A percentile compares a stretch with the other conserved stretches of the same genome.
Evolutionary conservation across 2,888 invertebrate species (phyloP).

Genomic region (Plusia festucae): DNA sequence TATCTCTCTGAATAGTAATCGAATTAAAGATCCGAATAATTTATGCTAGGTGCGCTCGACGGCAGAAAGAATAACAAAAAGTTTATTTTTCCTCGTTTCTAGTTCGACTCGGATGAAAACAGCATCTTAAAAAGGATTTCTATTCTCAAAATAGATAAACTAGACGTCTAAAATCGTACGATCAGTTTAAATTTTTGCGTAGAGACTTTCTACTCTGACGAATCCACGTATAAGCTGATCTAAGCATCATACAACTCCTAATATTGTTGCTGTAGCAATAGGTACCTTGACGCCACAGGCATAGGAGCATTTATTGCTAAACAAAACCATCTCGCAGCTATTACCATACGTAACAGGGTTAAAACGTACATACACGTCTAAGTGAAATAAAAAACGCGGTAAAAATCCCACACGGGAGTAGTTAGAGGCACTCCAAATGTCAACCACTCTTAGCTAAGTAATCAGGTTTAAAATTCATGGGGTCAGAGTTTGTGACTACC

Average conservation of each 20-base stretch:
- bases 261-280: not conserved
- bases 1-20: conserved; percentile 31
- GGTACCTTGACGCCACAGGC: conserved; percentile 7
- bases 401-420: conserved; percentile 64
- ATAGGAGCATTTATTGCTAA: conserved; percentile 16
- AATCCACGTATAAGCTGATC: conserved; percentile 9
- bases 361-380: conserved; percentile 51
- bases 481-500: conserved; percentile 53
- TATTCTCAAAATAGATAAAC: not conserved
- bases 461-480: conserved; percentile 68
- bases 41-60: conserved; percentile 24
- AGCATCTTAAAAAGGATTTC: not conserved
- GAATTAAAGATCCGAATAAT: conserved; percentile 39
- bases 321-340: conserved; percentile 33
- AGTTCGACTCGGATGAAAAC: conserved; percentile 14
- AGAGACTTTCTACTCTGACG: not conserved
- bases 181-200: not conserved
- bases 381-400: conserved; percentile 60
- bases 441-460: conserved; percentile 65
- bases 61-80: conserved; percentile 24
- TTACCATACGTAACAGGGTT: conserved; percentile 52
- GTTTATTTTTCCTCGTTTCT: conserved; percentile 13
- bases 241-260: not conserved
- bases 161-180: not conserved
- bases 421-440: conserved; percentile 63